Evolutionary conservation across 2,797 vertebrate genomes (phyloP).

Genomic region (Betta splendens): DNA sequence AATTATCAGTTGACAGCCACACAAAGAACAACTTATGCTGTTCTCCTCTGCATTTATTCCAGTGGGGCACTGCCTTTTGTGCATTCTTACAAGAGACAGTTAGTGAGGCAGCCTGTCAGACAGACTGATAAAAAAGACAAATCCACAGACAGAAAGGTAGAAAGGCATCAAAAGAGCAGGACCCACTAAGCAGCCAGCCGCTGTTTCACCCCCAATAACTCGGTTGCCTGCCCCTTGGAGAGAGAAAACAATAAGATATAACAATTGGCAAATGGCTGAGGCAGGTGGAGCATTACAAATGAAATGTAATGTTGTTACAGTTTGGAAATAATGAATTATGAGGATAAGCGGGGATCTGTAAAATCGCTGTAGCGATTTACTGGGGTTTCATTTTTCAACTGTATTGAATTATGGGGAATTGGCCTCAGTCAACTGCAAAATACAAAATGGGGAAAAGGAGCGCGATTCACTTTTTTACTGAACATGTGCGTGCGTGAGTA

Average conservation of each 20-base stretch:
- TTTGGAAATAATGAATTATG: conserved; percentile 80
- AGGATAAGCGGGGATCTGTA: conserved; percentile 77
- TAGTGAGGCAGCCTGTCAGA: conserved; percentile 28
- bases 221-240: conserved; percentile 67
- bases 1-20: conserved; percentile 60
- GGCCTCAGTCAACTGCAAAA: conserved; percentile 79
- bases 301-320: conserved; percentile 78
- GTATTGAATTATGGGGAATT: conserved; percentile 78
- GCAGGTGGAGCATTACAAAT: conserved; percentile 77
- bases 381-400: conserved; percentile 78
- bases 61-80: too few relatives aligned
- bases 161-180: conserved; percentile 19
- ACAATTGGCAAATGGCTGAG: conserved; percentile 76
- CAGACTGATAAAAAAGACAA: conserved; percentile 33
- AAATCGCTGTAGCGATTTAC: conserved; percentile 78
- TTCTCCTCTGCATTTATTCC: conserved; percentile 23
- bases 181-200: conserved; percentile 39
- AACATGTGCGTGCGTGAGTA: conserved; percentile 17
- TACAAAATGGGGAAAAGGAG: conserved; percentile 62
- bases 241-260: conserved; percentile 76
- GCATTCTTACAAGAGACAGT: conserved; percentile 2
- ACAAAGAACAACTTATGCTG: conserved; percentile 40
- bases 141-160: conserved; percentile 20
- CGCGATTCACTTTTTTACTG: conserved; percentile 64
- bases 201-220: conserved; percentile 64